Conservation (phyloP, 2,888 invertebrate species). For the Lucinisca nassula region DNA sequence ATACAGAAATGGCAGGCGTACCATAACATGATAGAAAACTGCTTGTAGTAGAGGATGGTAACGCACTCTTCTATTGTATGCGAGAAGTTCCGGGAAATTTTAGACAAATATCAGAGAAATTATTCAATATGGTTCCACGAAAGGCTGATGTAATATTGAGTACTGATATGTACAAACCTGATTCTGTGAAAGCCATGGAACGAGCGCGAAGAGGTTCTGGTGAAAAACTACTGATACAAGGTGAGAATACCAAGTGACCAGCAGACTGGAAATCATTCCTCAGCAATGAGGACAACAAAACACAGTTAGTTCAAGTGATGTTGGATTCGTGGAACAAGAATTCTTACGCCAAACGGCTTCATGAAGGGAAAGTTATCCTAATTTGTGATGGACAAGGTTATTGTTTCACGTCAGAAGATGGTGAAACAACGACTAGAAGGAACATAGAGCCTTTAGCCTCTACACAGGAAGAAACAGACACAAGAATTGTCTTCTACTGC, state of each 20-base stretch:
- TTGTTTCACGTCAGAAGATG: constrained; percentile 28
- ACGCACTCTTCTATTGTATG: constrained; percentile 44
- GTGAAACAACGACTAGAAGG: constrained; percentile 15
- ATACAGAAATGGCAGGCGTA: neutral
- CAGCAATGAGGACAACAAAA: constrained; percentile 16
- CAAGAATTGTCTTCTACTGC: constrained; percentile 46
- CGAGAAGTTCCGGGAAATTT: constrained; percentile 40
- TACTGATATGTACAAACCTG: constrained; percentile 22
- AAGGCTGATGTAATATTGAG: constrained; percentile 39
- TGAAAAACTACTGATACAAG: constrained; percentile 20
- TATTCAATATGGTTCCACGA: constrained; percentile 45
- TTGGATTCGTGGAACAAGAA: too few relatives aligned
- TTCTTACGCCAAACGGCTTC: neutral
- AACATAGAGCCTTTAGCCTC: constrained; percentile 30
- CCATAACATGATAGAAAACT: neutral
- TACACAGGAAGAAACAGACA: constrained; percentile 44
- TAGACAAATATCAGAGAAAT: constrained; percentile 26
- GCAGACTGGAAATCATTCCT: constrained; percentile 43
- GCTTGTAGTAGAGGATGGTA: constrained; percentile 38
- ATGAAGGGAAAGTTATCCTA: constrained; percentile 23
- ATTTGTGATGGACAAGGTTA: constrained; percentile 37
- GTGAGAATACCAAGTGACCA: constrained; percentile 25
- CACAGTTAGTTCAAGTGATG: neutral
- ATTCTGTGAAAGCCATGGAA: constrained; percentile 29
- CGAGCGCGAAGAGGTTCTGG: constrained; percentile 8